Evolutionary conservation across 2,797 vertebrate species (phyloP).

Genomic region (Falco biarmicus): DNA sequence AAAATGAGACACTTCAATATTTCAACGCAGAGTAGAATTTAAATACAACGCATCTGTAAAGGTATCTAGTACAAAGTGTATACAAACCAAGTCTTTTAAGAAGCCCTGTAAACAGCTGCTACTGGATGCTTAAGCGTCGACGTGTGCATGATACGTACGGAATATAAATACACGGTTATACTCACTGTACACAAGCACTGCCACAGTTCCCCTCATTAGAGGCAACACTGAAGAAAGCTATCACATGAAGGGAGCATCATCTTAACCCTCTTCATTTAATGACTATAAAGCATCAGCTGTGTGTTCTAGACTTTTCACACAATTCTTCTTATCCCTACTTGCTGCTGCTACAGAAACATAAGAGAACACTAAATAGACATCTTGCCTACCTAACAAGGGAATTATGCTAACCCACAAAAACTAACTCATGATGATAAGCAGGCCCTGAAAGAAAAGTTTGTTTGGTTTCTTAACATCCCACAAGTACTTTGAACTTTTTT

Average conservation of each 20-base stretch:
- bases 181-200: background rate
- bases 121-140: background rate
- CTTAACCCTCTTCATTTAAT: background rate
- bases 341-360: background rate
- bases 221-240: background rate
- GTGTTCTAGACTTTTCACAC: too few relatives aligned
- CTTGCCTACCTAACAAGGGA: background rate
- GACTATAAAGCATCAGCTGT: background rate
- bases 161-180: background rate
- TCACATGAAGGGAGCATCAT: background rate
- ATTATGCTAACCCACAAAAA: background rate
- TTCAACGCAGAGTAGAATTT: background rate
- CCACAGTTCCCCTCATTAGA: background rate
- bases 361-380: background rate
- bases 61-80: background rate
- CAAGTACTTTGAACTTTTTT: background rate
- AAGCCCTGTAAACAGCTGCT: background rate
- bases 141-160: accelerated
- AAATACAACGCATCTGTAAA: background rate
- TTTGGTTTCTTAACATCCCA: background rate
- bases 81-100: background rate
- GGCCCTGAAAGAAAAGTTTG: background rate
- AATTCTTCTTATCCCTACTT: background rate
- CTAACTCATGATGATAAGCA: background rate
- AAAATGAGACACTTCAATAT: background rate